Conservation (phyloP, 2,113 vertebrate genomes). For the Syngnathus typhle region DNA sequence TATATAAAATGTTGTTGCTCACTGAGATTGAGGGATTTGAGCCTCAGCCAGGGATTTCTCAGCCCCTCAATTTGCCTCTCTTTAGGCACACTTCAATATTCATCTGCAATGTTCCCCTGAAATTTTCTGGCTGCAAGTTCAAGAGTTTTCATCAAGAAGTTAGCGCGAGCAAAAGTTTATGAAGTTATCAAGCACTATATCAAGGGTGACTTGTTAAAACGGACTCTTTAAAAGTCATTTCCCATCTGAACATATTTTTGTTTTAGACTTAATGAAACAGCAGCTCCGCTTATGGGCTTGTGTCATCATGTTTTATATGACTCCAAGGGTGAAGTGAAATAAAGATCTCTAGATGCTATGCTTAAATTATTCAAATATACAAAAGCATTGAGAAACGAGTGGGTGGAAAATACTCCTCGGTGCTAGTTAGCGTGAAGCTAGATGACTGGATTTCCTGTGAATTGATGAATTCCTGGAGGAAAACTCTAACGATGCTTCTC, state of each 20-base stretch:
- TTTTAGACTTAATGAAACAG: conserved; percentile 37
- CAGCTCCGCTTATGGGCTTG: conserved; percentile 25
- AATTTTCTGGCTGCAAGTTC: conserved; percentile 45
- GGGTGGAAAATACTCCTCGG: conserved; percentile 20
- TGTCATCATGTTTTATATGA: conserved; percentile 36
- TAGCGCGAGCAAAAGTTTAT: conserved; percentile 31
- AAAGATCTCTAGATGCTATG: conserved; percentile 27
- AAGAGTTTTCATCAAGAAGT: conserved; percentile 49
- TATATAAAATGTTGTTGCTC: conserved; percentile 40
- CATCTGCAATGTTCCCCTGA: conserved; percentile 48
- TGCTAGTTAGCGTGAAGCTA: conserved; percentile 13
- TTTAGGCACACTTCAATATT: conserved; percentile 47
- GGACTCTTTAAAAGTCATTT: conserved; percentile 25
- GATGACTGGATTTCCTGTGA: conserved; percentile 42
- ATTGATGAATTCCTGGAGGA: conserved; percentile 43
- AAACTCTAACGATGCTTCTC: conserved; percentile 14
- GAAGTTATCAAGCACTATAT: conserved; percentile 42
- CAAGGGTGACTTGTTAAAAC: conserved; percentile 41
- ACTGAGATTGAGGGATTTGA: conserved; percentile 34
- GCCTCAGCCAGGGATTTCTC: conserved; percentile 50
- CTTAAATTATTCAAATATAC: conserved; percentile 48
- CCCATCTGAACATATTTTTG: conserved; percentile 27
- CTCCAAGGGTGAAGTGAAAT: conserved; percentile 13
- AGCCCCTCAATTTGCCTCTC: conserved; percentile 50
- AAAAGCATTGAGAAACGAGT: conserved; percentile 36